These are phyloP conservation scores for Lysiphlebus fabarum DNA, from an alignment of 1,140 invertebrate genomes.

Conservation along the genomic window DNA sequence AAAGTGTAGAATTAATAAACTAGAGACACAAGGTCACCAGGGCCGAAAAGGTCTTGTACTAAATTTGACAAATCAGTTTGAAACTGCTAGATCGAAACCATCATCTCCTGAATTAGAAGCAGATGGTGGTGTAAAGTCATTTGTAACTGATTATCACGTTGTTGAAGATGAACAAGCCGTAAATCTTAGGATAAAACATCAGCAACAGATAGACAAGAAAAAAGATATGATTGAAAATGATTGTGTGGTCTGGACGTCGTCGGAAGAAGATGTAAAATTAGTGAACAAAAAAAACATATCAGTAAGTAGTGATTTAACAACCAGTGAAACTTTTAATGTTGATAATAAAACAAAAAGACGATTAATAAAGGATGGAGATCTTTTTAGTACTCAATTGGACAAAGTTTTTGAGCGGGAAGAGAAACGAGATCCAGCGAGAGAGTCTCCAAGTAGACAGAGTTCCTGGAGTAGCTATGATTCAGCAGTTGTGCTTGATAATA, in stretches of 20 bases:
- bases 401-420: constrained; percentile 72
- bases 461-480: constrained; percentile 80
- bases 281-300: constrained; percentile 25
- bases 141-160: constrained; percentile 27
- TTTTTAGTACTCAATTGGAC: constrained; percentile 70
- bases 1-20: constrained; percentile 61
- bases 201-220: constrained; percentile 9
- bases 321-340: constrained; percentile 20
- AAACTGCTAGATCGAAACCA: constrained; percentile 53
- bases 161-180: constrained; percentile 30
- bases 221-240: constrained; percentile 34
- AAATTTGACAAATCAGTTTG: constrained; percentile 63
- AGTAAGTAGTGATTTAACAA: constrained; percentile 28
- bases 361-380: constrained; percentile 56
- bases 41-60: constrained; percentile 60
- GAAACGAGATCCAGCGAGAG: constrained; percentile 50
- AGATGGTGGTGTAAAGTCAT: constrained; percentile 26
- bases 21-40: constrained; percentile 59
- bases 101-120: constrained; percentile 51
- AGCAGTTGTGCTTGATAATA: constrained; percentile 64
- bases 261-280: constrained; percentile 43
- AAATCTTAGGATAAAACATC: constrained; percentile 9
- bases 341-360: constrained; percentile 3
- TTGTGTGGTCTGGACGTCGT: constrained; percentile 58
- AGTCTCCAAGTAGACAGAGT: constrained; percentile 62